Evolutionary conservation across 1,140 invertebrate genomes (phyloP).

Genomic region (Neodiprion fabricii): DNA sequence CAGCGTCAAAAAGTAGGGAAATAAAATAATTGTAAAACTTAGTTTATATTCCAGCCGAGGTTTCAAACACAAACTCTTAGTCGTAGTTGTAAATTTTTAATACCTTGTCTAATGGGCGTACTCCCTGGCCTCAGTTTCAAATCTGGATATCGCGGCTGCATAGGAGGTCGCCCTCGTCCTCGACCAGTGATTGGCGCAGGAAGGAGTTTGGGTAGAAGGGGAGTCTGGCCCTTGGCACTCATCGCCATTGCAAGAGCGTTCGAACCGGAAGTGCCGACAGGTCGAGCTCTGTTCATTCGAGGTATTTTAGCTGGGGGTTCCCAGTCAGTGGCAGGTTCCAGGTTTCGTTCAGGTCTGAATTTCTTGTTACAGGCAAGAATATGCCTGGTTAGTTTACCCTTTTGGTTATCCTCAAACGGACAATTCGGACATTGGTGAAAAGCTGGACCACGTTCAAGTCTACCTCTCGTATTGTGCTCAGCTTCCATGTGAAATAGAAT

Average conservation of each 20-base stretch:
- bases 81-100: neutral
- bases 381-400: constrained; percentile 90
- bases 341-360: constrained; percentile 85
- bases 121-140: constrained; percentile 53
- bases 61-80: no score
- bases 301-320: constrained; percentile 93
- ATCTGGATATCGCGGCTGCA: constrained; percentile 57
- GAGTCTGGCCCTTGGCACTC: constrained; percentile 58
- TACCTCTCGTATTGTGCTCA: constrained; percentile 82
- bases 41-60: no score
- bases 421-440: constrained; percentile 94
- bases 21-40: neutral
- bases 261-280: constrained; percentile 52
- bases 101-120: constrained; percentile 50
- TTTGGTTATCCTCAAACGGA: constrained; percentile 93
- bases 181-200: constrained; percentile 54
- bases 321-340: constrained; percentile 86
- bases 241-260: constrained; percentile 57
- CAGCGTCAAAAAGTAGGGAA: constrained; percentile 10
- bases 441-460: constrained; percentile 82
- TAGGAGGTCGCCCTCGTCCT: constrained; percentile 55
- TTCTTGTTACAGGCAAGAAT: constrained; percentile 89
- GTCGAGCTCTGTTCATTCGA: constrained; percentile 68
- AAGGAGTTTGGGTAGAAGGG: constrained; percentile 63
- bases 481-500: constrained; percentile 92